phyloP scores from a whole-genome alignment of 2,888 invertebrate species.

The Caradrina kadenii region DNA sequence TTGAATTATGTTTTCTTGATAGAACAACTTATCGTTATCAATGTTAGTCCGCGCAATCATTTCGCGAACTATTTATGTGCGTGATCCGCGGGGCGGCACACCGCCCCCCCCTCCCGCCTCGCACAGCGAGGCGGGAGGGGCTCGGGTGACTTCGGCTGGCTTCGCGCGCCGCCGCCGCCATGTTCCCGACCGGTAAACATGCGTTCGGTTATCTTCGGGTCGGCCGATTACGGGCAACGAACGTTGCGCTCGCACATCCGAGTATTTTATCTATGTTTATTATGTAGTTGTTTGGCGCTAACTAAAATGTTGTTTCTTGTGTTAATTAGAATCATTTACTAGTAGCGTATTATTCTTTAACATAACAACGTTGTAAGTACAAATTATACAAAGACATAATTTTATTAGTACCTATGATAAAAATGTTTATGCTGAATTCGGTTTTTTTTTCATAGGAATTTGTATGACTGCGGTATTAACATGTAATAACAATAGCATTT shows the following conservation, averaged over 20 bases:
- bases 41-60: slow-evolving; percentile 25
- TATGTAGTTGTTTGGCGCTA: neutral
- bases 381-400: no score
- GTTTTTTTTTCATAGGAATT: no score
- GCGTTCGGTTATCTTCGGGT: slow-evolving; percentile 51
- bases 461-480: no score
- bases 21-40: slow-evolving; percentile 21
- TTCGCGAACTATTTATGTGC: slow-evolving; percentile 20
- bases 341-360: no score
- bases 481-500: slow-evolving; percentile 21
- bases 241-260: slow-evolving; percentile 33
- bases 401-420: no score
- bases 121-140: neutral
- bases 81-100: slow-evolving; percentile 20
- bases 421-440: no score
- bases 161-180: slow-evolving; percentile 1
- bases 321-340: no score
- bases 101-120: no score
- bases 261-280: neutral
- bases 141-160: slow-evolving; percentile 35
- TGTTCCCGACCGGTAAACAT: slow-evolving; percentile 21
- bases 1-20: slow-evolving; percentile 13
- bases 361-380: no score
- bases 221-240: slow-evolving; percentile 2
- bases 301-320: neutral